A percentile compares a stretch with the other conserved stretches of the same genome.
These are phyloP conservation scores for Margaritifera margaritifera DNA, from an alignment of 2,888 invertebrate species.

Conservation along the genomic window DNA sequence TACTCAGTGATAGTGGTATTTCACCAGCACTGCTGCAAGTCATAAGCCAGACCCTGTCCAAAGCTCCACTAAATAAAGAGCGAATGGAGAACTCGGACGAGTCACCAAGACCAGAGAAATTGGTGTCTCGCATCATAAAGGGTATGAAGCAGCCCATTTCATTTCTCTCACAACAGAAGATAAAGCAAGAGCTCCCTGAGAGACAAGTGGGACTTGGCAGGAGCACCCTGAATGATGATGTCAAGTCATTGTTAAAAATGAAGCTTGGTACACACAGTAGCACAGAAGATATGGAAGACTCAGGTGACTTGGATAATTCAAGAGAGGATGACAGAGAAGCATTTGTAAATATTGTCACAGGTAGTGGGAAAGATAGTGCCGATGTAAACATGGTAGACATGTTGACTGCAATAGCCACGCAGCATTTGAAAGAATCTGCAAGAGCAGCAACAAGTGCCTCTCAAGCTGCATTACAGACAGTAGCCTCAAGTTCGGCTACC, in stretches of 20 bases:
- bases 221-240: not conserved
- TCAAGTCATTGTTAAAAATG: constrained; percentile 3
- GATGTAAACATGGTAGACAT: constrained; percentile 61
- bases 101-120: too few species aligned
- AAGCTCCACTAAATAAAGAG: too few species aligned
- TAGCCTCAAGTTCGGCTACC: constrained; percentile 2
- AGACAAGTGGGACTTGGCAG: not conserved
- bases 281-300: constrained; percentile 10
- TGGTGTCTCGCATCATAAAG: too few species aligned
- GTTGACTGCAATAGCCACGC: constrained; percentile 57
- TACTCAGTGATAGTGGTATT: constrained; percentile 63
- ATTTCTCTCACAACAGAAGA: too few species aligned
- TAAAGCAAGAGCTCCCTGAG: not conserved
- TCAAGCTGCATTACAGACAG: not conserved
- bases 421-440: constrained; percentile 38
- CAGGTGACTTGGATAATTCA: not conserved
- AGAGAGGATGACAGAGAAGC: constrained; percentile 1
- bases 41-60: constrained; percentile 61
- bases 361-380: constrained; percentile 16
- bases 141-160: too few species aligned
- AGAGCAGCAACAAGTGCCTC: constrained; percentile 1
- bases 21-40: constrained; percentile 70
- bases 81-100: too few species aligned
- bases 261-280: not conserved
- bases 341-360: constrained; percentile 5